A percentile compares a stretch with the other conserved stretches of the same genome.
Evolutionary conservation across 2,797 vertebrate species (phyloP).

Genomic region (Spondyliosoma cantharus): DNA sequence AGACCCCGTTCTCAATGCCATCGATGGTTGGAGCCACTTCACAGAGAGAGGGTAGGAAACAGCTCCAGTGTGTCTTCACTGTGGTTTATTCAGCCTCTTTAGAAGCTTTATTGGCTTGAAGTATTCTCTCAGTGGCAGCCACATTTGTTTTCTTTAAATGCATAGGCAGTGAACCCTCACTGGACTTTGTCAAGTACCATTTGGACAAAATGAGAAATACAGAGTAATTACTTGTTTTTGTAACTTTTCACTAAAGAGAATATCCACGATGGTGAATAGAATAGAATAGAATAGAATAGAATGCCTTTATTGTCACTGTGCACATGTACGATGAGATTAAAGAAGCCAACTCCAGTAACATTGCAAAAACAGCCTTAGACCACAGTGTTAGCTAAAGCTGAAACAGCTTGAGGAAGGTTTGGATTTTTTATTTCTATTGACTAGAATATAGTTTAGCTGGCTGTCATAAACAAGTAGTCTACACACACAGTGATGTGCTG

Average conservation of each 20-base stretch:
- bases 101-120: background rate
- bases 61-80: background rate
- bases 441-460: too few species aligned
- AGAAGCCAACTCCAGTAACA: too few species aligned
- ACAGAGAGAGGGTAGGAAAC: conserved; percentile 69
- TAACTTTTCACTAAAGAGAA: background rate
- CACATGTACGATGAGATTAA: too few species aligned
- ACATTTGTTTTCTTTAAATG: background rate
- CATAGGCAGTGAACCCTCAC: background rate
- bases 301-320: too few species aligned
- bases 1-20: conserved; percentile 80
- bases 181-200: background rate
- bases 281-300: too few species aligned
- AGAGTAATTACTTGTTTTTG: background rate
- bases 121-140: too few species aligned
- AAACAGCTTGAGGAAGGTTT: background rate
- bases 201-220: background rate
- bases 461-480: background rate
- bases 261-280: background rate
- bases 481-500: background rate
- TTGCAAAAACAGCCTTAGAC: too few species aligned
- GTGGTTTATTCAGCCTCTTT: background rate
- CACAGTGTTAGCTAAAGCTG: background rate
- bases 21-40: conserved; percentile 79
- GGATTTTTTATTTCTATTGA: background rate